A percentile compares a stretch with the other conserved stretches of the same genome.
phyloP scores from a whole-genome alignment of 2,113 vertebrate species.

The Mustela nigripes region DNA sequence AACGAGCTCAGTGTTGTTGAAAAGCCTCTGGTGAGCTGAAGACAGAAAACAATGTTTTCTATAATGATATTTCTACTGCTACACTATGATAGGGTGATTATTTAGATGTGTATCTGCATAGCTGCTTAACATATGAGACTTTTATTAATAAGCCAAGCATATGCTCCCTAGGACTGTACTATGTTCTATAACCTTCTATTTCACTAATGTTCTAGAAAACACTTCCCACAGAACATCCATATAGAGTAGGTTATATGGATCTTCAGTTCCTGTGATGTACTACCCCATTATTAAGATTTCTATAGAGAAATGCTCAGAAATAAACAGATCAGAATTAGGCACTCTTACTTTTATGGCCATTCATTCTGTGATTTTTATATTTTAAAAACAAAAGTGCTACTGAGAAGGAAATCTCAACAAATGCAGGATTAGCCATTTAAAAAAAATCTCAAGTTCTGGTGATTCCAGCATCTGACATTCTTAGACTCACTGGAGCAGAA shows the following conservation, averaged over 20 bases:
- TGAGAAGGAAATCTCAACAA: slow-evolving; percentile 19
- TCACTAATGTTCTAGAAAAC: neutral
- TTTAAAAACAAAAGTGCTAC: slow-evolving; percentile 10
- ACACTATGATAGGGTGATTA: neutral
- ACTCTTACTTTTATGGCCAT: neutral
- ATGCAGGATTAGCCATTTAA: neutral
- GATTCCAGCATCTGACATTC: neutral
- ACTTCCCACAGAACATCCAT: neutral
- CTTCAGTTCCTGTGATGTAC: neutral
- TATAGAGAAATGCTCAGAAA: neutral
- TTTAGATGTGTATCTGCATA: neutral
- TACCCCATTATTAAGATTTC: neutral
- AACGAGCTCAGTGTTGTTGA: slow-evolving; percentile 9
- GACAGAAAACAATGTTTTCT: neutral
- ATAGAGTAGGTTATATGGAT: neutral
- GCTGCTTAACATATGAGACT: neutral
- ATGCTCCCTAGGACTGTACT: neutral
- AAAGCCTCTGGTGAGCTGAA: neutral
- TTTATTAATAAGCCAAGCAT: neutral
- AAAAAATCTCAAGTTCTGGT: neutral
- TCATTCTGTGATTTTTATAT: neutral
- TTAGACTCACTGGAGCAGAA: neutral
- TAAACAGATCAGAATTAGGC: neutral
- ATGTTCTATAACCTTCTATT: neutral
- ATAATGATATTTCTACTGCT: neutral